These are phyloP conservation scores for Zootoca vivipara DNA, from an alignment of 2,113 vertebrate species.

Conservation along the genomic window DNA sequence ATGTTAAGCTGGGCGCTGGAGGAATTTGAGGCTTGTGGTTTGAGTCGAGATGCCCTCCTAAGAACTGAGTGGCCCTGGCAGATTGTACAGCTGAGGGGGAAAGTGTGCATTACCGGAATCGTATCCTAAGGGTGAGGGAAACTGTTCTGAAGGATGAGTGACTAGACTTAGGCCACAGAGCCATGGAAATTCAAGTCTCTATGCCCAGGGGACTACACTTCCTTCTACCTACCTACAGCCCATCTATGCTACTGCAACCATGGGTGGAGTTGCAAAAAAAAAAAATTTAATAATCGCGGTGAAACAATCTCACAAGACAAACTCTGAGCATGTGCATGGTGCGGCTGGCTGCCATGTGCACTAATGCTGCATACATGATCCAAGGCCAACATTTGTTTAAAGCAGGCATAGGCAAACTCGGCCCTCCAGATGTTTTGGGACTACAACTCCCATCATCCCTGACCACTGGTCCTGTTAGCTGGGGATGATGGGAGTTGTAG, in stretches of 20 bases:
- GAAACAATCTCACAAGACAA: not conserved
- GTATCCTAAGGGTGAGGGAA: not conserved
- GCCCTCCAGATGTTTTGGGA: too few species aligned
- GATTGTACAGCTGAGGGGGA: not conserved
- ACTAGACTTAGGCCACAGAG: not conserved
- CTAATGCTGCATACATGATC: too few species aligned
- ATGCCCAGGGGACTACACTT: not conserved
- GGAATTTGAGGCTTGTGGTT: not conserved
- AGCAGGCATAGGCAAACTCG: too few species aligned
- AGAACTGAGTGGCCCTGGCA: not conserved
- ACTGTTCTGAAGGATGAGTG: not conserved
- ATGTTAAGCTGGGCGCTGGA: not conserved
- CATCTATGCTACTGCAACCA: too few species aligned
- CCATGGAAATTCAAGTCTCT: not conserved
- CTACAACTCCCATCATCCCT: too few species aligned
- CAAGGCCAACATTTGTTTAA: too few species aligned
- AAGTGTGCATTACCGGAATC: not conserved
- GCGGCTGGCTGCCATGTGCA: too few species aligned
- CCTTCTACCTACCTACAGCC: not conserved
- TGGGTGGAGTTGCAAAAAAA: not conserved
- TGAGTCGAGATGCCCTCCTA: not conserved
- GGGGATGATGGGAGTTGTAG: too few species aligned
- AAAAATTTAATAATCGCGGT: too few species aligned
- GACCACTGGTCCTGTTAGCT: too few species aligned
- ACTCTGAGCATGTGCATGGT: not conserved